A percentile compares a stretch with the other conserved stretches of the same genome.
Evolutionary conservation across 2,888 invertebrate genomes (phyloP).

Genomic region (Catocala nupta): DNA sequence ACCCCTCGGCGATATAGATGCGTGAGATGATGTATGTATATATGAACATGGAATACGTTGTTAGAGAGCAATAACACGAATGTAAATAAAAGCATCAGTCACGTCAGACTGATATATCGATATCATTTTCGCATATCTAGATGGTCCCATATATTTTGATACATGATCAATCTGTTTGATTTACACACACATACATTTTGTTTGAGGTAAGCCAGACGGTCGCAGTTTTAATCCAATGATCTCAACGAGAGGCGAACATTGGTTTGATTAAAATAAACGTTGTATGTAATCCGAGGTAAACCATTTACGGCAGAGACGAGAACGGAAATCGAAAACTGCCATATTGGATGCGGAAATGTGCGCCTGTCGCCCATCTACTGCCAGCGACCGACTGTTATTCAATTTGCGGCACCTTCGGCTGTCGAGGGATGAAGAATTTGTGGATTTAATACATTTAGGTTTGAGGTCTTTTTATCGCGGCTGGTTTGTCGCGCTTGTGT

Average conservation of each 20-base stretch:
- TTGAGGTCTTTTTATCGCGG: slow-evolving; percentile 20
- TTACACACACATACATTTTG: slow-evolving; percentile 29
- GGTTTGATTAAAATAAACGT: slow-evolving; percentile 77
- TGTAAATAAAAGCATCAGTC: slow-evolving; percentile 29
- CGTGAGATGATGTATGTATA: no score
- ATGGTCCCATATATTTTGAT: slow-evolving; percentile 40
- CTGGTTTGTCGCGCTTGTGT: slow-evolving; percentile 10
- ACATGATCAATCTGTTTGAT: slow-evolving; percentile 21
- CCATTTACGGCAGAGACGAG: slow-evolving; percentile 73
- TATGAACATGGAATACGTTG: background rate
- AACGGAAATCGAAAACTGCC: slow-evolving; percentile 84
- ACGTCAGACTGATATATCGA: slow-evolving; percentile 32
- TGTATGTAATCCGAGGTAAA: slow-evolving; percentile 77
- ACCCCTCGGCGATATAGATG: no score
- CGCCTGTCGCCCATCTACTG: slow-evolving; percentile 53
- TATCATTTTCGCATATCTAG: slow-evolving; percentile 30
- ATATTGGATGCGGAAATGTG: slow-evolving; percentile 84
- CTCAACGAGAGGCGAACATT: slow-evolving; percentile 47
- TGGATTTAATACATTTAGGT: slow-evolving; percentile 43
- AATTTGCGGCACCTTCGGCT: slow-evolving; percentile 52
- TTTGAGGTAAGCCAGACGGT: slow-evolving; percentile 44
- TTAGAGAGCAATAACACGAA: slow-evolving; percentile 22
- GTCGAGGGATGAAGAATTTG: slow-evolving; percentile 36
- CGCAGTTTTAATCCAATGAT: slow-evolving; percentile 51
- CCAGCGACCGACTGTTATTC: slow-evolving; percentile 43